Conservation (phyloP, 2,888 invertebrate genomes). For the Eilema caniola region DNA sequence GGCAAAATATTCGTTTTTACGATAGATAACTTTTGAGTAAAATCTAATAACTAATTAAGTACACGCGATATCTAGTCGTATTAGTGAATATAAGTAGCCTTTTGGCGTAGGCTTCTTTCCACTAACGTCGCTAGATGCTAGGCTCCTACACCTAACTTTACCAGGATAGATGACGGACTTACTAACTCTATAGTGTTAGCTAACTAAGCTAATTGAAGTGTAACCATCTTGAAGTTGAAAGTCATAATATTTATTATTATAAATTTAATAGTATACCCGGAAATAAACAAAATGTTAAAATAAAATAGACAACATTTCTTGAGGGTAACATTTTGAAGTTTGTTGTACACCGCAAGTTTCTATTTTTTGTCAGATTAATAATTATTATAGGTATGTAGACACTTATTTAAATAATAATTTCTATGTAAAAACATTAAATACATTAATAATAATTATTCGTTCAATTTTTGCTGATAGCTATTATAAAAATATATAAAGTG, state of each 20-base stretch:
- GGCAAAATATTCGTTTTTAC: not conserved
- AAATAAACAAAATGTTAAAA: not conserved
- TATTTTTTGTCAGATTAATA: not conserved
- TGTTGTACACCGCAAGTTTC: not conserved
- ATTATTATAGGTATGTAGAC: slow-evolving; percentile 10
- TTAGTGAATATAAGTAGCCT: slow-evolving; percentile 37
- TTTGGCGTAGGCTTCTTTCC: slow-evolving; percentile 42
- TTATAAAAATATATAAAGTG: slow-evolving; percentile 26
- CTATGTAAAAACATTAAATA: slow-evolving; percentile 24
- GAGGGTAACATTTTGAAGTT: not conserved
- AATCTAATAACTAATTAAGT: slow-evolving; percentile 8
- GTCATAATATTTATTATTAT: not conserved
- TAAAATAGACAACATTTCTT: not conserved
- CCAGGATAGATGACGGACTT: slow-evolving; percentile 26
- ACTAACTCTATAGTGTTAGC: not conserved
- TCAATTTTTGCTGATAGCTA: slow-evolving; percentile 34
- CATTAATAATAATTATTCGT: slow-evolving; percentile 22
- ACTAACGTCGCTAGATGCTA: slow-evolving; percentile 46
- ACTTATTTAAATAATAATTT: slow-evolving; percentile 24
- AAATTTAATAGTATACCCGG: not conserved
- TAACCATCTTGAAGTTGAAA: slow-evolving; percentile 1
- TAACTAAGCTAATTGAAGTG: slow-evolving; percentile 8
- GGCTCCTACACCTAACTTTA: slow-evolving; percentile 27
- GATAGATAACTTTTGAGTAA: not conserved
- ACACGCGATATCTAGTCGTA: slow-evolving; percentile 45